A percentile compares a stretch with the other conserved stretches of the same genome.
Conservation (phyloP, 2,888 invertebrate species). For the Microchrysa polita region DNA sequence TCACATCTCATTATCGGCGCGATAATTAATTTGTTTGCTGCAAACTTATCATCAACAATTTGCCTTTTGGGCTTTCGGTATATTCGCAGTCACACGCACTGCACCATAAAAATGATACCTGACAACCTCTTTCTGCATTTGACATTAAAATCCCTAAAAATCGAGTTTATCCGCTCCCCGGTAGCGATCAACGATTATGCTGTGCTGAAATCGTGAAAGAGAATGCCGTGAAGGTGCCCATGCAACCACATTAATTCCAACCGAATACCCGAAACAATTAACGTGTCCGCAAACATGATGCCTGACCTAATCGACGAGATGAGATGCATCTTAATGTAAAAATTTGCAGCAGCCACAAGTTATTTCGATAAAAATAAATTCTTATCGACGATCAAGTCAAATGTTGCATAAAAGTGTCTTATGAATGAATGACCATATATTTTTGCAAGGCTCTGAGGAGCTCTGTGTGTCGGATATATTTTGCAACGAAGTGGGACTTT, state of each 20-base stretch:
- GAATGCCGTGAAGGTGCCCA: background rate
- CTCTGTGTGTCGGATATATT: no score
- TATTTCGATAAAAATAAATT: constrained; percentile 26
- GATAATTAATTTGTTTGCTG: constrained; percentile 50
- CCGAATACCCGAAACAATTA: constrained; percentile 23
- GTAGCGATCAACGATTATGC: no score
- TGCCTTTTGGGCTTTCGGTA: constrained; percentile 20
- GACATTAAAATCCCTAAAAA: background rate
- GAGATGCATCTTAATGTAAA: constrained; percentile 20
- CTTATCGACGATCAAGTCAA: constrained; percentile 36
- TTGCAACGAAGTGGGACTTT: no score
- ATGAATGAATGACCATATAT: no score
- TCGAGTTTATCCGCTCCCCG: background rate
- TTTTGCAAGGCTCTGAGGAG: no score
- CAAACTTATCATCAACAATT: constrained; percentile 50
- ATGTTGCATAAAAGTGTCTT: constrained; percentile 35
- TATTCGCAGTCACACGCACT: no score
- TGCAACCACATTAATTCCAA: constrained; percentile 16
- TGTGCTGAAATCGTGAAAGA: background rate
- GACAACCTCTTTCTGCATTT: background rate
- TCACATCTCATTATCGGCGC: constrained; percentile 47
- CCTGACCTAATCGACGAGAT: constrained; percentile 13
- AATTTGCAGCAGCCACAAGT: constrained; percentile 25
- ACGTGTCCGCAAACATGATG: background rate
- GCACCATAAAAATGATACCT: background rate